These are phyloP conservation scores for Cryptoleucopteryx plumbea DNA, from an alignment of 2,113 vertebrate genomes.

Conservation along the genomic window DNA sequence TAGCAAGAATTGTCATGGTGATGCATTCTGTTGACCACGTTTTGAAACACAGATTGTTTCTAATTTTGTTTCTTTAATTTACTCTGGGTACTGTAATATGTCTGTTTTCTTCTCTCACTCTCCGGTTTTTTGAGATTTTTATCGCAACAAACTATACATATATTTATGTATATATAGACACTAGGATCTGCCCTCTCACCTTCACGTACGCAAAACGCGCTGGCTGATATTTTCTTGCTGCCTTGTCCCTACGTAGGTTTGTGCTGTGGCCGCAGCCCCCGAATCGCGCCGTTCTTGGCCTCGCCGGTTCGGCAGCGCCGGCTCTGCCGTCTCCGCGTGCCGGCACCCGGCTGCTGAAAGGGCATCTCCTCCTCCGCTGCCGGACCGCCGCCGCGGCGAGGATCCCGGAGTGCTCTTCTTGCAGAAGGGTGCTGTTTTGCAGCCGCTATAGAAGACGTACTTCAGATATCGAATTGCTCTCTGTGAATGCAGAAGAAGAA, in stretches of 20 bases:
- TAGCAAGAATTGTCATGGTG: constrained; percentile 57
- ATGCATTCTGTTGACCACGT: constrained; percentile 50
- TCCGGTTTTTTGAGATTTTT: not conserved
- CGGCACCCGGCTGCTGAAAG: not conserved
- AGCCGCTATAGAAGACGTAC: accelerated
- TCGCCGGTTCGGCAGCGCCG: not conserved
- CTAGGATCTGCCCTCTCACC: not conserved
- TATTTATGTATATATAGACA: no score
- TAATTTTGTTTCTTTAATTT: constrained; percentile 34
- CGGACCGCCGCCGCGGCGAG: accelerated
- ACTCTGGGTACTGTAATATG: not conserved
- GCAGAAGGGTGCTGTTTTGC: not conserved
- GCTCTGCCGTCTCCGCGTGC: accelerated
- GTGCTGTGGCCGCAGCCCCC: not conserved
- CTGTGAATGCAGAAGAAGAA: not conserved
- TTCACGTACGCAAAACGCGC: not conserved
- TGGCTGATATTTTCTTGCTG: not conserved
- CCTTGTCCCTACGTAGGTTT: not conserved
- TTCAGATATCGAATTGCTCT: not conserved
- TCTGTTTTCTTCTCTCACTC: not conserved
- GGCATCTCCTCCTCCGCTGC: not conserved
- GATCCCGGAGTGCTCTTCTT: not conserved
- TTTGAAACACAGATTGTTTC: constrained; percentile 52
- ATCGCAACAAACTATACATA: not conserved
- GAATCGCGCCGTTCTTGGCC: accelerated